A percentile compares a stretch with the other conserved stretches of the same genome.
These are phyloP conservation scores for Eptesicus fuscus DNA, from an alignment of 2,113 vertebrate genomes.

Conservation along the genomic window DNA sequence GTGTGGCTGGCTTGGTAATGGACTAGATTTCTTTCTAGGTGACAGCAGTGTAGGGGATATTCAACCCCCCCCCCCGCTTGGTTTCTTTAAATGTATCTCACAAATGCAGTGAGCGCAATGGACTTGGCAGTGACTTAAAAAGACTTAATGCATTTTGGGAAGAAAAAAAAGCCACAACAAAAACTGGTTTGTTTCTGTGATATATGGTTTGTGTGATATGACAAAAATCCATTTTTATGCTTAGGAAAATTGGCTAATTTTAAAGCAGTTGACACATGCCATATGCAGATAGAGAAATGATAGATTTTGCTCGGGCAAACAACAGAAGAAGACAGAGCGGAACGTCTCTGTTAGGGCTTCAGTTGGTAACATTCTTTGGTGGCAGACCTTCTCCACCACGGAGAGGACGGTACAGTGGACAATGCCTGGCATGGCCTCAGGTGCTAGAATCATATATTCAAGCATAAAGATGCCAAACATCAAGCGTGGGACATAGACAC, in stretches of 20 bases:
- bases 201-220: constrained; percentile 67
- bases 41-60: neutral
- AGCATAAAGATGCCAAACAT: neutral
- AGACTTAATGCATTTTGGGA: constrained; percentile 66
- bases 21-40: constrained; percentile 52
- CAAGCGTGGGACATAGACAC: neutral
- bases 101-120: constrained; percentile 54
- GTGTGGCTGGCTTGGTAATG: constrained; percentile 13
- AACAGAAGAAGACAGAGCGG: constrained; percentile 37
- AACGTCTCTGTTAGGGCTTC: neutral
- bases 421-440: neutral
- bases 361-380: neutral
- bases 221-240: constrained; percentile 80
- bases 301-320: constrained; percentile 62
- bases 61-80: neutral
- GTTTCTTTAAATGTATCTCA: constrained; percentile 65
- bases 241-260: constrained; percentile 80
- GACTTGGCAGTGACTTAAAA: constrained; percentile 65
- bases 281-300: constrained; percentile 67
- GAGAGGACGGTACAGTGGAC: neutral
- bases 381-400: neutral
- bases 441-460: neutral
- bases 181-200: constrained; percentile 71
- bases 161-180: constrained; percentile 56
- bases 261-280: constrained; percentile 76